These are phyloP conservation scores for Pachycephus smyrnensis DNA, from an alignment of 2,888 invertebrate species.

Conservation along the genomic window DNA sequence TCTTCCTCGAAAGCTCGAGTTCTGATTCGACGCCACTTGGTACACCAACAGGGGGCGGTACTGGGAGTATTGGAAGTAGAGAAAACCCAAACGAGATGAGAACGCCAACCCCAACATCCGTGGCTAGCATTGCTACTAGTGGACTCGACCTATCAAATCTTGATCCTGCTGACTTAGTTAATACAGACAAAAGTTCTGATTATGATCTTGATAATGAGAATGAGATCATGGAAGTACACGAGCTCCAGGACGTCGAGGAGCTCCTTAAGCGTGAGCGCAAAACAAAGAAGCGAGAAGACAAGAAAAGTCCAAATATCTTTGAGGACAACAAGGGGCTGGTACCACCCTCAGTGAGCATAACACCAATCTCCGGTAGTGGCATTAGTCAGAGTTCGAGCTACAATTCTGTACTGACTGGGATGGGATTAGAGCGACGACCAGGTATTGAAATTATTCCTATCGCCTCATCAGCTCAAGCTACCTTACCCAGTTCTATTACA, in stretches of 20 bases:
- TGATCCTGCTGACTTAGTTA: constrained; percentile 73
- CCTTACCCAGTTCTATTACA: constrained; percentile 84
- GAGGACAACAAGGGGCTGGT: constrained; percentile 72
- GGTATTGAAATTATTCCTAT: constrained; percentile 90
- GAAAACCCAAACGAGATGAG: constrained; percentile 68
- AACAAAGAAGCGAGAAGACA: constrained; percentile 71
- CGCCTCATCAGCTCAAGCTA: constrained; percentile 73
- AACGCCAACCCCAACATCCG: constrained; percentile 69
- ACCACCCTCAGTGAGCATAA: constrained; percentile 75
- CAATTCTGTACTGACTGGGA: constrained; percentile 72
- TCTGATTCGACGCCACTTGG: constrained; percentile 73
- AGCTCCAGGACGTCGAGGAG: constrained; percentile 73
- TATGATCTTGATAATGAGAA: constrained; percentile 71
- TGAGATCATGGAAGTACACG: constrained; percentile 70
- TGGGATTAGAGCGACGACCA: constrained; percentile 77
- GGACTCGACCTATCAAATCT: constrained; percentile 73
- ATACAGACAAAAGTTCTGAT: constrained; percentile 70
- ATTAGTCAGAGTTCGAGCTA: constrained; percentile 66
- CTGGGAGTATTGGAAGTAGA: constrained; percentile 47
- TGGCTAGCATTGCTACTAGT: constrained; percentile 46
- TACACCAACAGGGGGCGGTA: constrained; percentile 62
- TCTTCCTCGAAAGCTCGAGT: constrained; percentile 74
- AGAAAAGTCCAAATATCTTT: constrained; percentile 69
- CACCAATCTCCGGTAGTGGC: constrained; percentile 68
- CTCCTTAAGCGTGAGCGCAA: constrained; percentile 73